Evolutionary conservation across 2,888 invertebrate genomes (phyloP), one percentile per base, ranked within the genome.

Genomic region (Eupithecia vulgata): DNA sequence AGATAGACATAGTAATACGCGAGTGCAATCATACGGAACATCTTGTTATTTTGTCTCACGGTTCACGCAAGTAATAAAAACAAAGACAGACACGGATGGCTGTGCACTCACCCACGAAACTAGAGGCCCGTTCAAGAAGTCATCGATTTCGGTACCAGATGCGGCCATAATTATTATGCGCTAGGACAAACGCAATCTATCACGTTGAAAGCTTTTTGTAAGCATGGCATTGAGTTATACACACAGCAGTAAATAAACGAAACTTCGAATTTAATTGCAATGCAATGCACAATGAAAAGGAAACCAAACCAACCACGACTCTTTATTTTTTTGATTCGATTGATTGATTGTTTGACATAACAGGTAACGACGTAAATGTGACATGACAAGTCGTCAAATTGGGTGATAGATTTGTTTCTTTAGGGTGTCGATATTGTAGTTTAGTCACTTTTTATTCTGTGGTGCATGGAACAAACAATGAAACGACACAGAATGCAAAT

Each of bases 61-160:
- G 85, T 87, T 80, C 85, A 87, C 85, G 84, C 83, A 81, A 82
- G 83, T 83, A 84, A 86, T 85, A 90, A 88, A 88, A 88, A 85
- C 85, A 83, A 80, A 84, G 86, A 85, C 85, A 84, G 86, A 85
- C 85, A 88, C 85, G 84, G 87, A 90, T 90, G 83, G 86, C 85
- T 92, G 90, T 90, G 90, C 91, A 95, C 96, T 96, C 95, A 98
- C 98, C 98, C 98, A 98, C 90, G 97, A 96, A 84, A 98, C 97
- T 81, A 98, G 95, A 85, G 97, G 97, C 86, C 97, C 97, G 88
- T 96, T 95, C 89, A 98, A 95, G 91, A 98, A 97, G 88, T 97
- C 97, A 88, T 98, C 97, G 84, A 97, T 96, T 94, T 97, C 97
- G 84, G 95, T 95, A 85, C 96, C 95, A 87, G 96, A 95, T 83